These are phyloP conservation scores for Carassius gibelio DNA, from an alignment of 2,113 vertebrate genomes.

Conservation along the genomic window DNA sequence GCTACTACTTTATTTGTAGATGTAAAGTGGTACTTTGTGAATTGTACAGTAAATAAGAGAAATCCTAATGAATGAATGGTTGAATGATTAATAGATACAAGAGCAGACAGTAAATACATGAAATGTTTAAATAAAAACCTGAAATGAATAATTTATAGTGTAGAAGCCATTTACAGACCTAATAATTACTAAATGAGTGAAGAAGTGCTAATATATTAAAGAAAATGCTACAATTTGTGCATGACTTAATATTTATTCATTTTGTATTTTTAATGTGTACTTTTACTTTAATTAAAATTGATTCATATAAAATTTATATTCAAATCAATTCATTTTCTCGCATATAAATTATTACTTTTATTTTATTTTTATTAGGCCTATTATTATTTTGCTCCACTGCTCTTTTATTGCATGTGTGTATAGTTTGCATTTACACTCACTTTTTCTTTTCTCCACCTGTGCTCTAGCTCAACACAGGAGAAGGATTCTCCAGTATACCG, in stretches of 20 bases:
- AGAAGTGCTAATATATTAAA: no score
- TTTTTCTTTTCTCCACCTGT: not conserved
- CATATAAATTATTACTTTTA: not conserved
- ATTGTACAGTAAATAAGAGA: not conserved
- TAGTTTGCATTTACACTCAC: not conserved
- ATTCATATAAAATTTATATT: not conserved
- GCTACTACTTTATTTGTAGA: not conserved
- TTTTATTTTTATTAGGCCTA: not conserved
- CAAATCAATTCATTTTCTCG: not conserved
- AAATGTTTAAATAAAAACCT: not conserved
- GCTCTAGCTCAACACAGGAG: not conserved
- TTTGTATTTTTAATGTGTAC: not conserved
- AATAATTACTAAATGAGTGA: not conserved
- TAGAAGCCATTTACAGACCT: not conserved
- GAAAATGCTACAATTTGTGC: no score
- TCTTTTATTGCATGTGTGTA: not conserved
- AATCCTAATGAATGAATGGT: not conserved
- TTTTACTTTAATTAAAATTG: not conserved
- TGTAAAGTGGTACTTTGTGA: not conserved
- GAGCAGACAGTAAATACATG: not conserved
- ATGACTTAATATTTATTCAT: no score
- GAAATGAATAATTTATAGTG: not conserved
- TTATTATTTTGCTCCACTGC: not conserved
- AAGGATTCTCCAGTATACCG: not conserved
- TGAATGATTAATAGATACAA: not conserved